Evolutionary conservation across 2,888 invertebrate species (phyloP).

Genomic region (Allolobophora icterica): DNA sequence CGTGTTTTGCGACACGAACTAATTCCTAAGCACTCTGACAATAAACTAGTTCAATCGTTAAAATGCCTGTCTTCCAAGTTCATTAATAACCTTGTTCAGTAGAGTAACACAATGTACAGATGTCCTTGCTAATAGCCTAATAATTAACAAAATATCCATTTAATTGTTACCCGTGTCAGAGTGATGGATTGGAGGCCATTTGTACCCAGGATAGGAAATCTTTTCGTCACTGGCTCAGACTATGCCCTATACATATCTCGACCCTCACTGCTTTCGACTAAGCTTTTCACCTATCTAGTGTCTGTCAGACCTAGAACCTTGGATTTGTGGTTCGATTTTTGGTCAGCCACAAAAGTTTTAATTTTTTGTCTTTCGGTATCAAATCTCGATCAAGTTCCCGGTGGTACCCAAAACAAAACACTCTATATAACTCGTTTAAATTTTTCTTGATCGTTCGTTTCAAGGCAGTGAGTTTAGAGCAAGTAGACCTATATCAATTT

Average conservation of each 20-base stretch:
- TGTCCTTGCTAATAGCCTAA: background rate
- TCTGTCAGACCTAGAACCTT: background rate
- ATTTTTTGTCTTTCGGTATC: background rate
- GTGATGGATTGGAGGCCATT: background rate
- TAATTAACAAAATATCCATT: background rate
- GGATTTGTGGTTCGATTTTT: background rate
- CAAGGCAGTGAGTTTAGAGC: slow-evolving; percentile 11
- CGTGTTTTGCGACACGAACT: background rate
- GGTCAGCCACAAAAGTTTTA: background rate
- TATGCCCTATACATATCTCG: background rate
- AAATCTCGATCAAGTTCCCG: background rate
- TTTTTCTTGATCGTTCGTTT: background rate
- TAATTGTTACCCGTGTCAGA: background rate
- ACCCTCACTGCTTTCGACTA: background rate
- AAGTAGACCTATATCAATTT: background rate
- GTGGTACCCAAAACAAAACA: background rate
- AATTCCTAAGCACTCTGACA: background rate
- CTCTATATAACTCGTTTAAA: background rate
- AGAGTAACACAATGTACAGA: background rate
- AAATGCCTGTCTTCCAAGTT: background rate
- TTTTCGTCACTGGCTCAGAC: background rate
- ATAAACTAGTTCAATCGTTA: background rate
- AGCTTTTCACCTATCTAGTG: background rate
- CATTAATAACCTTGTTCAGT: background rate
- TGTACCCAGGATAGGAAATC: background rate